These are phyloP conservation scores for Spodoptera frugiperda DNA, from an alignment of 1,140 invertebrate species.

Conservation along the genomic window DNA sequence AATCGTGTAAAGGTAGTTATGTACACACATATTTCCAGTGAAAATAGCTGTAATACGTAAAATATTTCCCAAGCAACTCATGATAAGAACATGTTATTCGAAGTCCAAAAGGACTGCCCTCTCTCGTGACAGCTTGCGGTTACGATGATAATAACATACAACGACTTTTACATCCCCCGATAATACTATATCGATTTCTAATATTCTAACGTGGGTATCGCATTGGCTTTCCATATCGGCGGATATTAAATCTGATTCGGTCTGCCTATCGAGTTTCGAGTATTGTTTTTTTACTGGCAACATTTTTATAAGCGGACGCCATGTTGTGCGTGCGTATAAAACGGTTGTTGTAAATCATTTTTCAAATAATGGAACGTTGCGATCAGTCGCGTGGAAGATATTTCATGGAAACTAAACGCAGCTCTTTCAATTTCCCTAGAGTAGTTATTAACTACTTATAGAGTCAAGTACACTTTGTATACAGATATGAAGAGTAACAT, in stretches of 20 bases:
- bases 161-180: slow-evolving; percentile 29
- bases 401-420: neutral
- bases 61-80: no score
- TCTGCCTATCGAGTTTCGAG: slow-evolving; percentile 27
- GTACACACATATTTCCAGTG: neutral
- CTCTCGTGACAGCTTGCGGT: slow-evolving; percentile 29
- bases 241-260: slow-evolving; percentile 44
- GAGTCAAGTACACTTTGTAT: no score
- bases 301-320: slow-evolving; percentile 1
- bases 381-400: slow-evolving; percentile 2
- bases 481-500: no score
- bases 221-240: slow-evolving; percentile 33
- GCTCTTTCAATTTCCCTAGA: no score
- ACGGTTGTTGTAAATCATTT: slow-evolving; percentile 33
- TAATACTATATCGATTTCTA: slow-evolving; percentile 36
- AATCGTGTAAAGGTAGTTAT: no score
- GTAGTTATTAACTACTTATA: no score
- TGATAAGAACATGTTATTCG: no score
- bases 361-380: slow-evolving; percentile 2
- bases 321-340: slow-evolving; percentile 11
- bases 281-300: slow-evolving; percentile 33
- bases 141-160: slow-evolving; percentile 32
- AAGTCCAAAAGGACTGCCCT: neutral
- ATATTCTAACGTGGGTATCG: slow-evolving; percentile 40
- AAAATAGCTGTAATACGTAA: neutral